These are phyloP conservation scores for Ascaphus truei DNA, from an alignment of 2,113 vertebrate genomes.

Conservation along the genomic window DNA sequence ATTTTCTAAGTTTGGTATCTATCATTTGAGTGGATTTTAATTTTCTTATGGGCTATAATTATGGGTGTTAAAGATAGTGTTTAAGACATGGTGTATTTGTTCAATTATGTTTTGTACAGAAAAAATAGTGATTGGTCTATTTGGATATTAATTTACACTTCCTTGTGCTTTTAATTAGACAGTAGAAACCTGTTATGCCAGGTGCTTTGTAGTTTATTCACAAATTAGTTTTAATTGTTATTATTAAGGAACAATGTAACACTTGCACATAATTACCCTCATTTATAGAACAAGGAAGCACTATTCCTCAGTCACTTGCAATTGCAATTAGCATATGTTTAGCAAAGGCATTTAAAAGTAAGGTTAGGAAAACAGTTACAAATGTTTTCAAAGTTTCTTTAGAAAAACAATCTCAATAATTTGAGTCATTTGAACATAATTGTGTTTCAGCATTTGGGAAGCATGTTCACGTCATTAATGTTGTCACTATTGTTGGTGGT, in stretches of 20 bases:
- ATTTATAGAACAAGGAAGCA: constrained; percentile 30
- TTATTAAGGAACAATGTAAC: constrained; percentile 35
- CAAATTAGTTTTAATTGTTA: constrained; percentile 34
- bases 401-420: neutral
- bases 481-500: no score
- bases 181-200: constrained; percentile 29
- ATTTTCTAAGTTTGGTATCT: no score
- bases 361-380: constrained; percentile 2
- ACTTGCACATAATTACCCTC: constrained; percentile 37
- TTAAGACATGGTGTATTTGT: constrained; percentile 7
- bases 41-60: no score
- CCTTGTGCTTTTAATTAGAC: constrained; percentile 29
- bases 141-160: constrained; percentile 22
- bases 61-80: no score
- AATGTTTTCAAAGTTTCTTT: constrained; percentile 4
- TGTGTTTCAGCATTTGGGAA: no score
- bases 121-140: neutral
- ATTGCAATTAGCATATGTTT: constrained; percentile 29
- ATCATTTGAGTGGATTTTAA: no score
- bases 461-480: no score
- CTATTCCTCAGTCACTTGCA: constrained; percentile 18
- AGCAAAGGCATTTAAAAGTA: constrained; percentile 14
- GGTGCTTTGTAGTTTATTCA: constrained; percentile 31
- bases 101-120: neutral
- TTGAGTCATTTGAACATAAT: neutral